These are phyloP conservation scores for Piaya cayana DNA, from an alignment of 2,113 vertebrate genomes.

Conservation along the genomic window DNA sequence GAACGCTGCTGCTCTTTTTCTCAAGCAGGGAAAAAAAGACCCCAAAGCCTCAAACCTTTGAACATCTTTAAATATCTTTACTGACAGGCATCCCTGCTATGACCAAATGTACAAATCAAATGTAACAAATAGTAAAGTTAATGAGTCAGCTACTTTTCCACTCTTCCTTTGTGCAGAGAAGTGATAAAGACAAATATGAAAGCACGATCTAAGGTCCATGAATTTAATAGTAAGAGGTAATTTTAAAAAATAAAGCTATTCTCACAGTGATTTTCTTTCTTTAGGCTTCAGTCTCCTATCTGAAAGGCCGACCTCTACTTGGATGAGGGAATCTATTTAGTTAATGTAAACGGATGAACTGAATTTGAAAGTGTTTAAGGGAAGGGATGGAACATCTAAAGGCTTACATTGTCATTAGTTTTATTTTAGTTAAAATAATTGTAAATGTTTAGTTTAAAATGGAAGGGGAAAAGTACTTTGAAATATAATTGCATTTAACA, in stretches of 20 bases:
- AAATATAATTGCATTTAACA: slow-evolving; percentile 73
- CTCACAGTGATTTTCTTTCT: background rate
- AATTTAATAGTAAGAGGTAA: slow-evolving; percentile 16
- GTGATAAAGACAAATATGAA: slow-evolving; percentile 19
- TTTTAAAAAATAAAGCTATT: slow-evolving; percentile 24
- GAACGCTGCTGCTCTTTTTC: background rate
- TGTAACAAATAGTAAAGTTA: slow-evolving; percentile 4
- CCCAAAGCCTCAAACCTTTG: background rate
- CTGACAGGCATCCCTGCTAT: background rate
- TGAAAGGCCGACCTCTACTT: slow-evolving; percentile 24
- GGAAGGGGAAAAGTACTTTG: slow-evolving; percentile 64
- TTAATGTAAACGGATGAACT: slow-evolving; percentile 31
- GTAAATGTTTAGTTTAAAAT: slow-evolving; percentile 59
- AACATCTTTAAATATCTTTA: background rate
- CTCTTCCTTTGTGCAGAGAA: slow-evolving; percentile 13
- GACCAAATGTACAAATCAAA: slow-evolving; percentile 7
- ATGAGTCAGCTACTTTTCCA: background rate
- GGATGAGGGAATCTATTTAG: slow-evolving; percentile 35
- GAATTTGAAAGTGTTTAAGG: slow-evolving; percentile 50
- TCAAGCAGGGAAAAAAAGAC: background rate
- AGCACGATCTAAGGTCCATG: background rate
- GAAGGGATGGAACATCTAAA: slow-evolving; percentile 50
- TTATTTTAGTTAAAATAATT: slow-evolving; percentile 68
- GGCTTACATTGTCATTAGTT: slow-evolving; percentile 48
- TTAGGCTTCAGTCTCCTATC: slow-evolving; percentile 5